These are phyloP conservation scores for Eciton burchellii DNA, from an alignment of 1,140 invertebrate genomes.

Conservation along the genomic window DNA sequence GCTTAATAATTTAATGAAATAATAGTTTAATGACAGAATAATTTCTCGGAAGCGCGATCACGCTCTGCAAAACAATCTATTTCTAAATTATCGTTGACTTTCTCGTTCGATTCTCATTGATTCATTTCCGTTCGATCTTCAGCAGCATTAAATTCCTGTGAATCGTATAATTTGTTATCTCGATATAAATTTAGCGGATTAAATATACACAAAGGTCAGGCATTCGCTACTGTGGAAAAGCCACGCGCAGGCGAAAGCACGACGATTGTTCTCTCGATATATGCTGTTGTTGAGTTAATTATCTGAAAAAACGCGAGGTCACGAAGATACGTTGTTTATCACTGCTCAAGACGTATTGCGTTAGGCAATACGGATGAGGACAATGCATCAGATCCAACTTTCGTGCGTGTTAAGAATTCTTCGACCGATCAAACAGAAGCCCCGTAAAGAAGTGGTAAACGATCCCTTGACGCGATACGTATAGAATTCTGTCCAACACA, in stretches of 20 bases:
- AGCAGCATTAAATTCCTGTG: not conserved
- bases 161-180: not conserved
- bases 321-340: slow-evolving; percentile 20
- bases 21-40: not conserved
- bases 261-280: not conserved
- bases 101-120: slow-evolving; percentile 12
- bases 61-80: not conserved
- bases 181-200: not conserved
- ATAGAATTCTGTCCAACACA: too few species aligned
- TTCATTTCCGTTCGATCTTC: not conserved
- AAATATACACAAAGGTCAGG: not conserved
- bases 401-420: not conserved
- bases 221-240: not conserved
- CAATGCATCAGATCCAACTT: slow-evolving; percentile 4
- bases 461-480: too few species aligned
- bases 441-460: too few species aligned
- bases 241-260: not conserved
- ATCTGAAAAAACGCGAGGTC: not conserved
- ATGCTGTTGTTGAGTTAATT: slow-evolving; percentile 10
- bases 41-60: not conserved
- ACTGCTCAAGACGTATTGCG: not conserved
- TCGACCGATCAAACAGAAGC: not conserved
- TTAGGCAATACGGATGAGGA: not conserved
- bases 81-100: not conserved
- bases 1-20: not conserved